Conservation (phyloP, 2,113 vertebrate species). For the Ibidorhyncha struthersii region DNA sequence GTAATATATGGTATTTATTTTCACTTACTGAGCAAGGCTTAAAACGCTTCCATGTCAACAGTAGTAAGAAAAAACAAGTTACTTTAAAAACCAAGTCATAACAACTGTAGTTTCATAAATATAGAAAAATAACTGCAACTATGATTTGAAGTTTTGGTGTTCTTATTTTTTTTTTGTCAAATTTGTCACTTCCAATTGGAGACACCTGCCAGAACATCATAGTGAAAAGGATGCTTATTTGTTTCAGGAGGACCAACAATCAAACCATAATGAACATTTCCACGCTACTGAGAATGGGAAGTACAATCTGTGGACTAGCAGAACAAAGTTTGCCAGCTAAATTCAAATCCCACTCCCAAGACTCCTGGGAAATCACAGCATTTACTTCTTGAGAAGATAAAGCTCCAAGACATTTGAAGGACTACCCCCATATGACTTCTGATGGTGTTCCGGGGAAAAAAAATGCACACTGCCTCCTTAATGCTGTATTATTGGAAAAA, state of each 20-base stretch:
- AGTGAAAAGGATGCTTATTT: neutral
- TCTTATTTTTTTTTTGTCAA: neutral
- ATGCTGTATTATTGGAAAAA: neutral
- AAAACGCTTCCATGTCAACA: neutral
- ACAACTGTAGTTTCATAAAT: neutral
- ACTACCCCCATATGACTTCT: neutral
- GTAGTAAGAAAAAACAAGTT: neutral
- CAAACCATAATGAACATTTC: neutral
- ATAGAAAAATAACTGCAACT: neutral
- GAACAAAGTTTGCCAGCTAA: neutral
- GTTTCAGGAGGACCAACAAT: neutral
- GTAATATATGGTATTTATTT: neutral
- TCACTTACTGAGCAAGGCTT: neutral
- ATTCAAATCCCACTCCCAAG: neutral
- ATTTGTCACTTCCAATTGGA: neutral
- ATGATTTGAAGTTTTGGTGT: neutral
- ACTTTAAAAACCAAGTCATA: neutral
- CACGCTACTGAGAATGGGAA: neutral
- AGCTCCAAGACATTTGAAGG: neutral
- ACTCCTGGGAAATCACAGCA: neutral
- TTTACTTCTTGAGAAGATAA: neutral
- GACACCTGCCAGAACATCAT: neutral
- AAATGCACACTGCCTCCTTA: neutral
- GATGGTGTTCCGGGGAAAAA: neutral
- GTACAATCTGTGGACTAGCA: neutral